A percentile compares a stretch with the other conserved stretches of the same genome.
These are phyloP conservation scores for Drosophila erecta DNA, from an alignment of 1,140 invertebrate species.

Conservation along the genomic window DNA sequence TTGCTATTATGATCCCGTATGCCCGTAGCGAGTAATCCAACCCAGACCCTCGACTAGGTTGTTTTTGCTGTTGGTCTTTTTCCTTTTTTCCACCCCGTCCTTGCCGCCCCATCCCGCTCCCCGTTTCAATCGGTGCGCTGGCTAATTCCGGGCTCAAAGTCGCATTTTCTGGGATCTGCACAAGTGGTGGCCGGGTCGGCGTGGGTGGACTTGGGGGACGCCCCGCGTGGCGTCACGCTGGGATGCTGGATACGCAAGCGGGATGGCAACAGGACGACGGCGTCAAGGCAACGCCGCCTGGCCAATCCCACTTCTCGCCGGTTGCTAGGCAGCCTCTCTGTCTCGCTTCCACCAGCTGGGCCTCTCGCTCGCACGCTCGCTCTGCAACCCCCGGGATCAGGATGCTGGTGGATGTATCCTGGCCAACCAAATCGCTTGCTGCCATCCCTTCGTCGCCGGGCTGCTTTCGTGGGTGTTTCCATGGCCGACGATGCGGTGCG, in stretches of 20 bases:
- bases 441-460: constrained; percentile 13
- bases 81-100: too few species aligned
- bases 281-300: constrained; percentile 70
- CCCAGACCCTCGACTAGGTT: constrained; percentile 49
- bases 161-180: constrained; percentile 77
- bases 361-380: constrained; percentile 12
- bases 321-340: constrained; percentile 65
- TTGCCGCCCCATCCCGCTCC: too few species aligned
- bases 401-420: constrained; percentile 64
- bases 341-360: constrained; percentile 15
- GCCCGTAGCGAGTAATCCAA: constrained; percentile 76
- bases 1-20: constrained; percentile 71
- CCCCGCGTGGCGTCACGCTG: constrained; percentile 9
- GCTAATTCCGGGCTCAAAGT: constrained; percentile 82
- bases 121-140: constrained; percentile 56
- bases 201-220: constrained; percentile 1
- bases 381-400: constrained; percentile 51
- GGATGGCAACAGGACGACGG: constrained; percentile 59
- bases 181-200: constrained; percentile 64
- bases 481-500: background rate
- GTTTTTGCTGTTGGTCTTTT: background rate
- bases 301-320: constrained; percentile 65
- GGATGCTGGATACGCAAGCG: constrained; percentile 33
- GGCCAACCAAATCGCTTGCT: constrained; percentile 78
- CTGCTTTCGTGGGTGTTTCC: constrained; percentile 24